These are phyloP conservation scores for Drosophila micromelanica DNA, from an alignment of 1,140 invertebrate genomes.

Conservation along the genomic window DNA sequence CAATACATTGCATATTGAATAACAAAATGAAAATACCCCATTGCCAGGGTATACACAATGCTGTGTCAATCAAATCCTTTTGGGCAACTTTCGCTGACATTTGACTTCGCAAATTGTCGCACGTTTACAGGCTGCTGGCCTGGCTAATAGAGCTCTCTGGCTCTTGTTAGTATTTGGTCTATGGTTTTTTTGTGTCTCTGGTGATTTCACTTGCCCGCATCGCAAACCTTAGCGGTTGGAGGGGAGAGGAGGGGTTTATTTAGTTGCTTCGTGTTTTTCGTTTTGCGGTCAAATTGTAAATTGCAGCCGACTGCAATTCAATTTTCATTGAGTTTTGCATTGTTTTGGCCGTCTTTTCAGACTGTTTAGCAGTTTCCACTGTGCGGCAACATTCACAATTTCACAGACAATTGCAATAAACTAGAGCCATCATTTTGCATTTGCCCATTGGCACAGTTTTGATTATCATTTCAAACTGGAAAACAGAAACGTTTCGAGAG, in stretches of 20 bases:
- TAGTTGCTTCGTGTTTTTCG: conserved; percentile 58
- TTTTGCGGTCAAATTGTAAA: conserved; percentile 80
- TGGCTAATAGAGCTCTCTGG: conserved; percentile 22
- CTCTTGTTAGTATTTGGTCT: not conserved
- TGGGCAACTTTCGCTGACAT: conserved; percentile 50
- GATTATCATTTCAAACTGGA: conserved; percentile 46
- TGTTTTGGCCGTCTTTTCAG: conserved; percentile 14
- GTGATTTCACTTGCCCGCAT: conserved; percentile 63
- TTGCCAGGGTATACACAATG: not conserved
- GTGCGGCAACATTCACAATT: conserved; percentile 41
- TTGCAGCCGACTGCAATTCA: conserved; percentile 56
- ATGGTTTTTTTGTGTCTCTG: conserved; percentile 56
- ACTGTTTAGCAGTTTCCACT: conserved; percentile 23
- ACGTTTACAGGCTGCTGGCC: conserved; percentile 42
- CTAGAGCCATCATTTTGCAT: conserved; percentile 33
- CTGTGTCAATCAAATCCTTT: conserved; percentile 42
- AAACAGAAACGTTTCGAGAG: conserved; percentile 51
- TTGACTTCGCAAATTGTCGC: conserved; percentile 37
- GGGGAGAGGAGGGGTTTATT: conserved; percentile 6
- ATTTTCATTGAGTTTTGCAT: conserved; percentile 55
- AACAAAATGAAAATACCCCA: not conserved
- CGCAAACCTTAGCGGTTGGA: conserved; percentile 12
- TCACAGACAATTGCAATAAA: conserved; percentile 60
- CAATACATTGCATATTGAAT: too few species aligned
- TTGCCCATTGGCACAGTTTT: conserved; percentile 72